Conservation (phyloP, 2,113 vertebrate species). For the Prunella himalayana region DNA sequence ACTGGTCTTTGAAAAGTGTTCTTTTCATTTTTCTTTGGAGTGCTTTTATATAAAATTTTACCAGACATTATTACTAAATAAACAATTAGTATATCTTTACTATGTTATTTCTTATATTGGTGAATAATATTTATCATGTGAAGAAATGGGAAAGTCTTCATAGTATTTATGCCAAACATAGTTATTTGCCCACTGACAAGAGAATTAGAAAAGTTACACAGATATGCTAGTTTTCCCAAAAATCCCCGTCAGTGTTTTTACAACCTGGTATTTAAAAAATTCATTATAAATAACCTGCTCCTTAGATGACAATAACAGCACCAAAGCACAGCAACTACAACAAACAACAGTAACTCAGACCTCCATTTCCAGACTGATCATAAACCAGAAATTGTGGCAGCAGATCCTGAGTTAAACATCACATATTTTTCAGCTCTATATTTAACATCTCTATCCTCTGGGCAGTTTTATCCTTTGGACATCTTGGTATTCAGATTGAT, state of each 20-base stretch:
- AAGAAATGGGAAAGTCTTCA: not conserved
- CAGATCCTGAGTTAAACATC: not conserved
- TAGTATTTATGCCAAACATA: not conserved
- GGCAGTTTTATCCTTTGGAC: not conserved
- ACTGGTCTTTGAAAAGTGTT: not conserved
- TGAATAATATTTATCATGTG: not conserved
- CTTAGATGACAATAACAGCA: not conserved
- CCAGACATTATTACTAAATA: not conserved
- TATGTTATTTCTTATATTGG: not conserved
- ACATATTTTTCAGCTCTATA: not conserved
- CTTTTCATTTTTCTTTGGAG: not conserved
- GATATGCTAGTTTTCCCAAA: not conserved
- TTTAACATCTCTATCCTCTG: not conserved
- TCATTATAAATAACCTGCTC: not conserved
- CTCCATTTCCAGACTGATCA: not conserved
- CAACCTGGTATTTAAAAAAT: not conserved
- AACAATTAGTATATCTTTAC: not conserved
- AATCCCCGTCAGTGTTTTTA: not conserved
- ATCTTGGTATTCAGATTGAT: not conserved
- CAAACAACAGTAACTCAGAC: not conserved
- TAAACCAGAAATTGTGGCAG: not conserved
- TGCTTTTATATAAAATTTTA: not conserved
- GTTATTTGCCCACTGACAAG: not conserved
- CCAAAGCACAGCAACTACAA: not conserved
- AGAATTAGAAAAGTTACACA: not conserved